A percentile compares a stretch with the other conserved stretches of the same genome.
phyloP scores from a whole-genome alignment of 2,113 vertebrate species.

The Himantopus leucocephalus region DNA sequence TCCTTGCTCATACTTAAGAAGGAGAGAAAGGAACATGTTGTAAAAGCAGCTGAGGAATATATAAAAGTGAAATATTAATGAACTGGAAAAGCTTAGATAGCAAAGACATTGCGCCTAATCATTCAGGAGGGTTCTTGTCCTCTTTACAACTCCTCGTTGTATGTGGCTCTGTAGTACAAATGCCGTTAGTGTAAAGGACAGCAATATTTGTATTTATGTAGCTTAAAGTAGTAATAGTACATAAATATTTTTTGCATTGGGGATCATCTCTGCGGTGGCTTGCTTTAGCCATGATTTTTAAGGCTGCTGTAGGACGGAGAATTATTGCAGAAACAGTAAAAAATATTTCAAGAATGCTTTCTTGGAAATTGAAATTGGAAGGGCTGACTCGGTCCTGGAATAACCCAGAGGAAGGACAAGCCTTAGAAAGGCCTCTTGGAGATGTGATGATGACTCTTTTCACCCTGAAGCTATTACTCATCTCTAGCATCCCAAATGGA shows the following conservation, averaged over 20 bases:
- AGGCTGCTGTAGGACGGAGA: not conserved
- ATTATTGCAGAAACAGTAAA: not conserved
- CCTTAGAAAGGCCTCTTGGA: not conserved
- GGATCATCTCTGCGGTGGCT: not conserved
- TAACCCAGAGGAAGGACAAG: not conserved
- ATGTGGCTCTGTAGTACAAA: not conserved
- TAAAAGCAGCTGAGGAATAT: conserved; percentile 60
- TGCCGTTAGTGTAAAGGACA: not conserved
- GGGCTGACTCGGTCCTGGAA: not conserved
- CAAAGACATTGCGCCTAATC: not conserved
- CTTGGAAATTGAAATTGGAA: not conserved
- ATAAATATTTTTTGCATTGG: not conserved
- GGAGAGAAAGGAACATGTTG: conserved; percentile 50
- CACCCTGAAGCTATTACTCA: not conserved
- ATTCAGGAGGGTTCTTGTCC: not conserved
- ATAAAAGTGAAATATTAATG: conserved; percentile 74
- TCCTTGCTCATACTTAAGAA: conserved; percentile 42
- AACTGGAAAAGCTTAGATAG: conserved; percentile 50
- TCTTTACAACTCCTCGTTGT: not conserved
- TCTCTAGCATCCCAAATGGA: not conserved
- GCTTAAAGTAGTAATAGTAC: not conserved
- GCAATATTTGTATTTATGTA: not conserved
- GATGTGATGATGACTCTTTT: not conserved
- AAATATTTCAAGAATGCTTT: not conserved
- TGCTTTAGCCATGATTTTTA: not conserved